A percentile compares a stretch with the other conserved stretches of the same genome.
Conservation (phyloP, 2,888 invertebrate genomes). For the Orthonevra nobilis region DNA sequence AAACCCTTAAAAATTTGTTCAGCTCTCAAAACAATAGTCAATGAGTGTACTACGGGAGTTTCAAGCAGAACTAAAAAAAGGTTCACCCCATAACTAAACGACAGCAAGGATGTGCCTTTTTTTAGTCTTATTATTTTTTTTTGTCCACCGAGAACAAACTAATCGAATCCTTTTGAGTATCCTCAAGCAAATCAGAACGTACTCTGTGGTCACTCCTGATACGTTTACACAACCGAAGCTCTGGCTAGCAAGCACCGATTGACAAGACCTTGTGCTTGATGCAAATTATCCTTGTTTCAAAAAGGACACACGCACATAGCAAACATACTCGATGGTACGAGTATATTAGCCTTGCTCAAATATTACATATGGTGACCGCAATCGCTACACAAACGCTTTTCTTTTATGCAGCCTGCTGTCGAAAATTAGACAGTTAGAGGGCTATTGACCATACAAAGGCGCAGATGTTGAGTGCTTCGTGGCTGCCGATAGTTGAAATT, state of each 20-base stretch:
- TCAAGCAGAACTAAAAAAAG: background rate
- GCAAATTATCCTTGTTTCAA: constrained; percentile 30
- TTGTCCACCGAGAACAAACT: constrained; percentile 18
- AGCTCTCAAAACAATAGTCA: constrained; percentile 49
- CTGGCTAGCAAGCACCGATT: constrained; percentile 1
- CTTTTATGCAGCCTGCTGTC: background rate
- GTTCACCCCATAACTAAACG: background rate
- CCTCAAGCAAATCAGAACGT: constrained; percentile 45
- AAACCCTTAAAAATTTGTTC: constrained; percentile 22
- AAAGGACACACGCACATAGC: background rate
- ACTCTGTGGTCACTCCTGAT: constrained; percentile 37
- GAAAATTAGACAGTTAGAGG: constrained; percentile 2
- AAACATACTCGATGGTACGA: background rate
- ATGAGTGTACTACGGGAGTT: constrained; percentile 7
- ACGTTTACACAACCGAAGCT: constrained; percentile 30
- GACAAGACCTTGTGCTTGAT: constrained; percentile 11
- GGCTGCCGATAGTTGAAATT: background rate
- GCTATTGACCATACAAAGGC: constrained; percentile 20
- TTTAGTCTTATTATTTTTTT: constrained; percentile 1
- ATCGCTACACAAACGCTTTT: constrained; percentile 4
- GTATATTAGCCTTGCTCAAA: constrained; percentile 16
- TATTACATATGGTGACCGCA: constrained; percentile 1
- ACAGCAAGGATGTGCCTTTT: constrained; percentile 2
- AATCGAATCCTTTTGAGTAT: constrained; percentile 53
- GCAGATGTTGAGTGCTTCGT: background rate